Evolutionary conservation across 2,113 vertebrate genomes (phyloP).

Genomic region (Cyprinodon tularosa): DNA sequence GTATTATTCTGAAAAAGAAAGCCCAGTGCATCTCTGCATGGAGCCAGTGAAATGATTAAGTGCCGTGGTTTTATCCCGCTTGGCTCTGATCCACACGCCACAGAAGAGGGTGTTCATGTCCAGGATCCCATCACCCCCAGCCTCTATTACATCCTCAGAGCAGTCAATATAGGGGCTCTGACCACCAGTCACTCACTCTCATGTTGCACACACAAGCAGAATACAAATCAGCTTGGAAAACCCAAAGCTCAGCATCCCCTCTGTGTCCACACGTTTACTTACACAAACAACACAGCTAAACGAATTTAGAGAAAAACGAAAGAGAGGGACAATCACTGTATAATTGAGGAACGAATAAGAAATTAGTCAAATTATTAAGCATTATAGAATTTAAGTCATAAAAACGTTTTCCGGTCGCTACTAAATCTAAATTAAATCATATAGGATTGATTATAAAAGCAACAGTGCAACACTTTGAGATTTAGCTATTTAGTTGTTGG

Average conservation of each 20-base stretch:
- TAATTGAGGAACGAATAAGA: not conserved
- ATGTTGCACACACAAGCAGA: slow-evolving; percentile 62
- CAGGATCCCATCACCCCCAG: slow-evolving; percentile 70
- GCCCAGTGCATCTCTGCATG: slow-evolving; percentile 50
- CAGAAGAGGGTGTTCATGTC: slow-evolving; percentile 67
- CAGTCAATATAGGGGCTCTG: slow-evolving; percentile 74
- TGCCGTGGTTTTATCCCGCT: slow-evolving; percentile 61
- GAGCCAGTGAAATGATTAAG: slow-evolving; percentile 70
- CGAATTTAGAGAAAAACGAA: not conserved
- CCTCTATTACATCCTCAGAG: slow-evolving; percentile 76
- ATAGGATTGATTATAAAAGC: not conserved
- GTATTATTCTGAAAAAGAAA: slow-evolving; percentile 71
- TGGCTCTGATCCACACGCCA: slow-evolving; percentile 66
- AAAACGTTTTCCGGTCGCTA: not conserved
- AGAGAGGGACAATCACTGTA: not conserved
- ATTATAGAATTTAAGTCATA: not conserved
- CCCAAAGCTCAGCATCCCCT: slow-evolving; percentile 43
- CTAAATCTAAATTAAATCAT: not conserved
- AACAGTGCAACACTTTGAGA: not conserved
- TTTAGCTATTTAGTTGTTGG: not conserved
- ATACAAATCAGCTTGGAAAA: slow-evolving; percentile 68
- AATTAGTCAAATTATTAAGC: not conserved
- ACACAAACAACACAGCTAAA: not conserved
- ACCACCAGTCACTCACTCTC: slow-evolving; percentile 73
- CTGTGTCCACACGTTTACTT: slow-evolving; percentile 43